Evolutionary conservation across 2,888 invertebrate genomes (phyloP), one percentile per base, ranked within the genome.

Genomic region (Hipparchia semele): DNA sequence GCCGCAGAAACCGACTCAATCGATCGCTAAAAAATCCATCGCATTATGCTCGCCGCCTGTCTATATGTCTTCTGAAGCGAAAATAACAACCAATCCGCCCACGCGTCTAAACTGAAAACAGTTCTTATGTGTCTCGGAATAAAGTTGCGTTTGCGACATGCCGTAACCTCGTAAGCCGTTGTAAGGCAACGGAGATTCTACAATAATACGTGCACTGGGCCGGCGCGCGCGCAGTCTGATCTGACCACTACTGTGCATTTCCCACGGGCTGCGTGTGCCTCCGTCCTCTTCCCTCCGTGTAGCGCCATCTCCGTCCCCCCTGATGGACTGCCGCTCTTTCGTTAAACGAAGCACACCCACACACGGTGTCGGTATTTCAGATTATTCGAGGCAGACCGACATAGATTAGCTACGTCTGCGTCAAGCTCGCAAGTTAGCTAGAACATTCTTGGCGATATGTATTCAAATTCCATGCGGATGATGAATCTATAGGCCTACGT

Each of bases 231-330:
- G 91, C 91, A 86, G 86, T 88, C 91, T 90, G 90, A 89, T 92
- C 93, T 91, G 94, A 92, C 94, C 94, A 94, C 94, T 94, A 93
- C 94, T 94, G 94, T 94, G 93, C 94, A 94, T 91, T 94, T 94
- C 94, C 94, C 94, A 94, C 94, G 94, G 91, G 90, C 90, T 89
- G 88, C 86, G 86, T 86, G 84, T 82, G 84, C 79, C 75, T 79
- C 85, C 77, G 80, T 82, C 79, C 84, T 82, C 77, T 78, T 94
- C 86, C 70, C 82, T 82, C 86, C 73, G 82, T 83, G 88, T 89
- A 89, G 87, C 87, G 76, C 74, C 77, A 83, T 92, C 91, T 79
- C 87, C 62, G 53, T 93, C 81, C 33, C 80, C 77, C 92, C 90
- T 91, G 92, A 91, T 91, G 91, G 90, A 93, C 91, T 90, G 92